Conservation (phyloP, 2,797 vertebrate genomes). For the Siniperca undulata region DNA sequence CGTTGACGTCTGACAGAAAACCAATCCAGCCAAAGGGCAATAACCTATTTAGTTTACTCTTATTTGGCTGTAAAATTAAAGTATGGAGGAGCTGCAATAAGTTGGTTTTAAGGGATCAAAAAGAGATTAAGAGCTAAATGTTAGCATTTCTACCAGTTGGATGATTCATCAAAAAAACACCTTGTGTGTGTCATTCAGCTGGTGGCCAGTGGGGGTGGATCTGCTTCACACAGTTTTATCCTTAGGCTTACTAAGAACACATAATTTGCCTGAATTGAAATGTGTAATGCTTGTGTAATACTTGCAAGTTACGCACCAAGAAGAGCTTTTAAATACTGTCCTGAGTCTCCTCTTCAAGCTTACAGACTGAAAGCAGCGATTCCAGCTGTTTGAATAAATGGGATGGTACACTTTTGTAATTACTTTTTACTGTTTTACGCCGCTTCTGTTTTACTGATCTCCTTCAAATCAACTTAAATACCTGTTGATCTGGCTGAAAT, state of each 20-base stretch:
- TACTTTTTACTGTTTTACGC: not conserved
- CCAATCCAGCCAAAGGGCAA: conserved; percentile 2
- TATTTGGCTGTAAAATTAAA: conserved; percentile 33
- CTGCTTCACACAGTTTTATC: conserved; percentile 25
- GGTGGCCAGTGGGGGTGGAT: conserved; percentile 10
- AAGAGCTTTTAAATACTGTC: conserved; percentile 25
- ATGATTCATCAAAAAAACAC: conserved; percentile 14
- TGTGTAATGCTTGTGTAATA: conserved; percentile 57
- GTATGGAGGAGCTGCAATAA: conserved; percentile 9
- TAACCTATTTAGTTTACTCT: conserved; percentile 28
- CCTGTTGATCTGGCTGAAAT: not conserved
- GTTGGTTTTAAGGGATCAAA: conserved; percentile 58
- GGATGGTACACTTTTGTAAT: not conserved
- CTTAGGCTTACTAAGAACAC: conserved; percentile 15
- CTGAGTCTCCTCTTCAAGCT: conserved; percentile 11
- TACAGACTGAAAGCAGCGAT: conserved; percentile 3
- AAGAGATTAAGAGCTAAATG: conserved; percentile 46
- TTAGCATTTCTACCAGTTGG: conserved; percentile 20
- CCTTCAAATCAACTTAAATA: not conserved
- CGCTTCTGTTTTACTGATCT: not conserved
- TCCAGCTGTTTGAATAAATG: conserved; percentile 13
- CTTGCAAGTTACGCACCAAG: conserved; percentile 39
- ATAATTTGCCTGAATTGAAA: conserved; percentile 26
- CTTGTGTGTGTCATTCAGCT: conserved; percentile 39
- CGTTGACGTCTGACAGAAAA: conserved; percentile 10